A percentile compares a stretch with the other conserved stretches of the same genome.
phyloP scores from a whole-genome alignment of 1,140 invertebrate species.

The Macrobrachium nipponense region DNA sequence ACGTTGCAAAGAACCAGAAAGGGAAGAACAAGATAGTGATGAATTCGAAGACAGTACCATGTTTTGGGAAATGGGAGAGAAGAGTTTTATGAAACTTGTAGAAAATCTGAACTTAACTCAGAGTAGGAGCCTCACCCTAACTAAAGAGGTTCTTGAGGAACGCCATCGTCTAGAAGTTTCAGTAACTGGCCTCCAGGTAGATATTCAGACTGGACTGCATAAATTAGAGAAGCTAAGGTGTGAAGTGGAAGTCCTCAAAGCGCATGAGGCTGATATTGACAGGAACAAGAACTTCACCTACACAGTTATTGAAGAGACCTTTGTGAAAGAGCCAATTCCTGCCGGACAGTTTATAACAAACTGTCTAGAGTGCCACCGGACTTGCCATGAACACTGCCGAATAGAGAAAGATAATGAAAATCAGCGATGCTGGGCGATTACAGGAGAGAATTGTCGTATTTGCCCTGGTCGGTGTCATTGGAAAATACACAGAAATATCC shows the following conservation, averaged over 20 bases:
- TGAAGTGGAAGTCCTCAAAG: not conserved
- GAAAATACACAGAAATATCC: not conserved
- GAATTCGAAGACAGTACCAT: not conserved
- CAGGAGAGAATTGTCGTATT: not conserved
- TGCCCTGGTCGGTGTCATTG: not conserved
- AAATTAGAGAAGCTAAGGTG: not conserved
- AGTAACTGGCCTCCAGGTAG: not conserved
- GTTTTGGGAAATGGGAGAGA: constrained; percentile 20
- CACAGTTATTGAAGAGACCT: not conserved
- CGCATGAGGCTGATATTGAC: not conserved
- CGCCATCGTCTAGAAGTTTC: not conserved
- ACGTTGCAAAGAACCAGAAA: too few relatives aligned
- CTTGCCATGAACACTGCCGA: too few relatives aligned
- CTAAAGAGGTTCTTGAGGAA: constrained; percentile 31
- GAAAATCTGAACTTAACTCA: not conserved
- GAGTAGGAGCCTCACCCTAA: constrained; percentile 24
- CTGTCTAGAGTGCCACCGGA: too few relatives aligned
- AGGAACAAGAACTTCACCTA: not conserved
- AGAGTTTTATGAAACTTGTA: not conserved
- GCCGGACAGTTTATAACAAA: not conserved
- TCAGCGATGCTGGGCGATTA: too few relatives aligned
- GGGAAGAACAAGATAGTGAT: too few relatives aligned
- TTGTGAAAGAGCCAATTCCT: not conserved
- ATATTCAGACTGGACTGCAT: not conserved
- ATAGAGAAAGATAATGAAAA: too few relatives aligned